A percentile compares a stretch with the other conserved stretches of the same genome.
phyloP scores from a whole-genome alignment of 2,888 invertebrate species.

The Rhopalosiphum nymphaeae region DNA sequence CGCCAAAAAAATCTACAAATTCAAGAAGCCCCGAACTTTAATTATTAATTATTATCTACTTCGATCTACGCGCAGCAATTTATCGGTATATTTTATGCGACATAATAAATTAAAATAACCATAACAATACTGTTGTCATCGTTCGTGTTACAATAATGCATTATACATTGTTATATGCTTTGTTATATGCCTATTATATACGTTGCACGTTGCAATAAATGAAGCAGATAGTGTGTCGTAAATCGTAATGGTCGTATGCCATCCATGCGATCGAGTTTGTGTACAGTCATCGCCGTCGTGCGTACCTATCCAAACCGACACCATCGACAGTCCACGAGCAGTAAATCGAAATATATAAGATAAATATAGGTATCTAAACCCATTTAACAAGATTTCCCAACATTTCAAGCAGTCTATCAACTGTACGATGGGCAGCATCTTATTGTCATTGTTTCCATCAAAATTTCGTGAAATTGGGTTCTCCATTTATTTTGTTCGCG shows the following conservation, averaged over 20 bases:
- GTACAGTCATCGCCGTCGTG: not conserved
- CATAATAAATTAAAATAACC: not conserved
- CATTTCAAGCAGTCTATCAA: not conserved
- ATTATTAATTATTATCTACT: not conserved
- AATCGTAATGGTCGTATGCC: constrained; percentile 13
- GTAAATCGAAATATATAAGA: not conserved
- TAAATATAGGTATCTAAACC: not conserved
- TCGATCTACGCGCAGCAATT: not conserved
- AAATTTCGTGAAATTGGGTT: not conserved
- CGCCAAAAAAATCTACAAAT: not conserved
- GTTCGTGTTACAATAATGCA: not conserved
- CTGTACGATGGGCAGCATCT: not conserved
- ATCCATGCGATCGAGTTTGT: not conserved
- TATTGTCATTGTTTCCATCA: not conserved
- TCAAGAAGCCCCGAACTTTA: not conserved
- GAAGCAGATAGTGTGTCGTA: not conserved
- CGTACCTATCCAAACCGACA: not conserved
- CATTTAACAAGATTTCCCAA: not conserved
- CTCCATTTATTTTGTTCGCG: not conserved
- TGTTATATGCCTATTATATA: not conserved
- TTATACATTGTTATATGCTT: not conserved
- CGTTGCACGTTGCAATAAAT: not conserved
- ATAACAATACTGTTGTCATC: not conserved
- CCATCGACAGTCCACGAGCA: not conserved
- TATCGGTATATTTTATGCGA: not conserved